Conservation (phyloP, 2,888 invertebrate genomes). For the Halictus quadricinctus region DNA sequence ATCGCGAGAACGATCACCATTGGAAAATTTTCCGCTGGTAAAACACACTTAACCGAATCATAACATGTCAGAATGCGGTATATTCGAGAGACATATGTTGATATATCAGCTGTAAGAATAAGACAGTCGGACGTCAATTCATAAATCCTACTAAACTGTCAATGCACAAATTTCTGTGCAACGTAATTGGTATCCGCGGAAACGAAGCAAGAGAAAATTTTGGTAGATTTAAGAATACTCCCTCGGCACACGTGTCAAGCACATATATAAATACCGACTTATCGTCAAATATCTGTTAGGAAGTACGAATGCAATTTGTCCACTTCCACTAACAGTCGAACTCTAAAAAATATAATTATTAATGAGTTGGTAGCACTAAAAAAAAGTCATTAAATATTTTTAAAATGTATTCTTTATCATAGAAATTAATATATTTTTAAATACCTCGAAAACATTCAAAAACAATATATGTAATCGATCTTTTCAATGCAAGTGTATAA, state of each 20-base stretch:
- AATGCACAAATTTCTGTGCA: neutral
- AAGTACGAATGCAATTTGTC: constrained; percentile 15
- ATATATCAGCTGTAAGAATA: constrained; percentile 55
- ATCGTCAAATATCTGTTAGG: neutral
- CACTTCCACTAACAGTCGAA: neutral
- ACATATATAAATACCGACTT: constrained; percentile 22
- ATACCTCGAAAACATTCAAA: neutral
- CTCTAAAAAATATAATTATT: neutral
- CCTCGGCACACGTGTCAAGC: neutral
- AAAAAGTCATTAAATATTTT: neutral
- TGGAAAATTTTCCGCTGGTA: constrained; percentile 27
- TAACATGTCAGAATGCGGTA: constrained; percentile 43
- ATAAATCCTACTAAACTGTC: neutral
- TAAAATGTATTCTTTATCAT: neutral
- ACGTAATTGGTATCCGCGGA: neutral
- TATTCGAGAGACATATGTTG: constrained; percentile 32
- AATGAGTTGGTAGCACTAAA: neutral
- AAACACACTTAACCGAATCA: constrained; percentile 37
- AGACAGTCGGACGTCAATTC: neutral
- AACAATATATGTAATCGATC: constrained; percentile 4
- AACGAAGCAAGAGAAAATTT: constrained; percentile 15
- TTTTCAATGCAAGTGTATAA: neutral
- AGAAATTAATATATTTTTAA: neutral
- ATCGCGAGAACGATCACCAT: neutral
- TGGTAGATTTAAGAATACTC: constrained; percentile 9